Base-by-base conservation (phyloP, 2,113 vertebrate species). In the Triplophysa dalaica region DNA sequence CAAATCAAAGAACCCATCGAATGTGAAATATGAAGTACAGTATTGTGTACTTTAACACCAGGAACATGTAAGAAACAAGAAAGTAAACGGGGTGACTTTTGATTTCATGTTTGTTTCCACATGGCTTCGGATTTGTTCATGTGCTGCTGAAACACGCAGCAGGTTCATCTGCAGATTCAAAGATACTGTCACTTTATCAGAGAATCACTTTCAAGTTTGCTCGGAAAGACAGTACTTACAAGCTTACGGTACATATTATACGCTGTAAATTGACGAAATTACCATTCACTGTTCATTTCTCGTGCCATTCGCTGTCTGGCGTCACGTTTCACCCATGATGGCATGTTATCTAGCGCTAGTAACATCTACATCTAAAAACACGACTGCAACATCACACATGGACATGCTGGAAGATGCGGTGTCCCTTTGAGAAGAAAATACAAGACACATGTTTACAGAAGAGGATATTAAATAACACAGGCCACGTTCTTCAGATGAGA, bases 361-460 rank as follows among this genome's bases (percentile, higher is more conserved):
- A 84, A 77, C 65, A 87, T 74, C 85, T 81, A 80, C 68, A 86
- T 81, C 85, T 77, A 81, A 83, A 89, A 26, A 29, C 26, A 61
- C 33, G 75, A 76, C 72, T 60, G 56, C 68, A 78, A 45, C 33
- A 58, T 68, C 38, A 33, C 19, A 58, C 13, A 48, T 29, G 69
- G 41, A 56, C 77, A 67, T 70, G 68, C 63, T 16, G 65, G 68
- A 82, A 89, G 88, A 85, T 92, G 91, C 91, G 93, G 92, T 89
- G 89, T 91, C 90, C 91, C 87, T 73, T 86, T 87, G 81, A 70
- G 84, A 73, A 80, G 54, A 38, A 38, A 38, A 38, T 7, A 7
- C 33, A 38, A 38, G 33, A 38, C 33, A 33, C 5, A 88, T n/a
- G 24, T 74, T 54, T 21, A 77, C 69, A 81, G 41, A 72, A 78